Conservation (phyloP, 2,113 vertebrate genomes). For the Taurulus bubalis region DNA sequence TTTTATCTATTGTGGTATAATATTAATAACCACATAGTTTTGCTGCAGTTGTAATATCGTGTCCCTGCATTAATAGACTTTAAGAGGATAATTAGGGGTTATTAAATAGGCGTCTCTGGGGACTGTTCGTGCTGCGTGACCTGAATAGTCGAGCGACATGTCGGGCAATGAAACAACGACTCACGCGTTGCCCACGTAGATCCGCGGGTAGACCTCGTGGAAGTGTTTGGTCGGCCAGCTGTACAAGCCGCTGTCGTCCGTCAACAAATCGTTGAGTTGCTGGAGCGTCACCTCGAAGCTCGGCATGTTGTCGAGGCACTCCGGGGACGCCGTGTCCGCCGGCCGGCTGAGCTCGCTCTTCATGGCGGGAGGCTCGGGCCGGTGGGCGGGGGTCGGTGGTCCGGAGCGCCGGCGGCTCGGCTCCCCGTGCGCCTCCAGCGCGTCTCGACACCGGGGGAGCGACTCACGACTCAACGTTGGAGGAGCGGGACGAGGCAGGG, state of each 20-base stretch:
- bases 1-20: not conserved
- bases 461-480: not conserved
- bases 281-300: slow-evolving; percentile 89
- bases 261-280: slow-evolving; percentile 92
- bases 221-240: slow-evolving; percentile 90
- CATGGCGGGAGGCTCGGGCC: slow-evolving; percentile 30
- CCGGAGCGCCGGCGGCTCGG: not conserved
- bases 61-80: not conserved
- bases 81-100: not conserved
- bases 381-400: slow-evolving; percentile 53
- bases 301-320: slow-evolving; percentile 77
- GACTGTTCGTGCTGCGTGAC: not conserved
- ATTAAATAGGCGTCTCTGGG: not conserved
- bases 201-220: slow-evolving; percentile 90
- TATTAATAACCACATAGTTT: not conserved
- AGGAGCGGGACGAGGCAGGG: not conserved
- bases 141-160: not conserved
- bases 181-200: slow-evolving; percentile 95
- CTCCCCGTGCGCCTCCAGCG: not conserved
- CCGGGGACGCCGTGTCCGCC: not conserved
- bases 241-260: slow-evolving; percentile 90
- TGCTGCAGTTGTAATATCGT: not conserved
- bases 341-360: slow-evolving; percentile 60
- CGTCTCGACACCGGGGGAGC: not conserved
- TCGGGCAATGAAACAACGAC: slow-evolving; percentile 38